Percentiles rank a stretch among this genome's conserved stretches.
Conservation (phyloP, 2,888 invertebrate species). For the Lepidocyrtoides sp. region DNA sequence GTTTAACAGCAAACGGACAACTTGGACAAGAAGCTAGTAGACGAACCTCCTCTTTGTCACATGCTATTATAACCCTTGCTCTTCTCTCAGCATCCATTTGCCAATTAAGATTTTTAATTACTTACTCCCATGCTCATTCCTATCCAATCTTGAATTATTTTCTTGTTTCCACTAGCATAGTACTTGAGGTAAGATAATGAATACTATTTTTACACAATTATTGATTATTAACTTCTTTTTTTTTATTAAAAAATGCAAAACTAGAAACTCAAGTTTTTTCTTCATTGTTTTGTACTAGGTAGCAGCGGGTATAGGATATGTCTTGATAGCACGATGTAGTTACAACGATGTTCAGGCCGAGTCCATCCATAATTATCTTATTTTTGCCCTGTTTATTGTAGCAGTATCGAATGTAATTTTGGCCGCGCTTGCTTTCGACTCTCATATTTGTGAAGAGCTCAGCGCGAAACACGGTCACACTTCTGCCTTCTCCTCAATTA, state of each 20-base stretch:
- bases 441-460: constrained; percentile 82
- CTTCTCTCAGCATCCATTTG: constrained; percentile 85
- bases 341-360: constrained; percentile 80
- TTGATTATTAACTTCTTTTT: neutral
- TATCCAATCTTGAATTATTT: constrained; percentile 85
- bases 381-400: constrained; percentile 84
- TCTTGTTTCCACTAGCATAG: constrained; percentile 83
- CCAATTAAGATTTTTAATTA: constrained; percentile 84
- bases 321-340: constrained; percentile 82
- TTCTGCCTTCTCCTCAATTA: neutral
- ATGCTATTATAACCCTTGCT: constrained; percentile 84
- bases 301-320: constrained; percentile 84
- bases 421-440: constrained; percentile 84
- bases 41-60: constrained; percentile 82
- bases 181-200: constrained; percentile 82
- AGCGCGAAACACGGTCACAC: neutral
- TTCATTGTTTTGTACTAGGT: constrained; percentile 66
- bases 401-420: constrained; percentile 83
- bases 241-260: constrained; percentile 30
- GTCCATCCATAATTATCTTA: constrained; percentile 83
- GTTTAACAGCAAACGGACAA: constrained; percentile 35
- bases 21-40: constrained; percentile 64
- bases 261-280: constrained; percentile 57
- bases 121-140: constrained; percentile 83
- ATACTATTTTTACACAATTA: constrained; percentile 29